A percentile compares a stretch with the other conserved stretches of the same genome.
Conservation (phyloP, 1,140 invertebrate species). For the Penaeus vannamei region DNA sequence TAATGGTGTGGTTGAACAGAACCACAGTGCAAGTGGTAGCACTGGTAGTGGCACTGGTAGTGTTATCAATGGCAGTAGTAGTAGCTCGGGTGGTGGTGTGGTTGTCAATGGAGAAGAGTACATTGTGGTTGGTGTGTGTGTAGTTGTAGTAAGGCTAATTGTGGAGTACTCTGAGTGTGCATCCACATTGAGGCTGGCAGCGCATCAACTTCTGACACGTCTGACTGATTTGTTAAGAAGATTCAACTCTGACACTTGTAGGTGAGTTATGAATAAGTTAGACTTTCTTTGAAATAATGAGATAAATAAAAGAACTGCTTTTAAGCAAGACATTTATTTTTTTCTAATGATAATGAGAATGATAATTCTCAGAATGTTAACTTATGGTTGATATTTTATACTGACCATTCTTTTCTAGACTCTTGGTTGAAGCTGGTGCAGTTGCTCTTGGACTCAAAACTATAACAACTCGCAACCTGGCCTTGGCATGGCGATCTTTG, state of each 20-base stretch:
- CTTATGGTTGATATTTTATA: too few species aligned
- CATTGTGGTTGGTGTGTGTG: conserved; percentile 81
- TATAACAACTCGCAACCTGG: conserved; percentile 95
- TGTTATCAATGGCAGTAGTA: not conserved
- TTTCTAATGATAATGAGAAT: too few species aligned
- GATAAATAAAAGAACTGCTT: too few species aligned
- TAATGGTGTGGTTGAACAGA: conserved; percentile 48
- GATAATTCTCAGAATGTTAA: too few species aligned
- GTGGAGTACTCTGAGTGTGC: conserved; percentile 67
- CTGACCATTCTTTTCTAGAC: conserved; percentile 58
- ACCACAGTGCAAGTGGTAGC: not conserved
- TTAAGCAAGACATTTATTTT: too few species aligned
- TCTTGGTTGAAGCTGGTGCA: conserved; percentile 67
- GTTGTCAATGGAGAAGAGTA: conserved; percentile 85
- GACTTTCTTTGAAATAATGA: not conserved
- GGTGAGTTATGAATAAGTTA: conserved; percentile 70
- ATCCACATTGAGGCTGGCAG: conserved; percentile 59
- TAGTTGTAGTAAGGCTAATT: conserved; percentile 65
- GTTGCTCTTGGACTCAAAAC: conserved; percentile 92
- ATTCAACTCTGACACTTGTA: conserved; percentile 67
- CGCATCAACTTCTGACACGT: conserved; percentile 61
- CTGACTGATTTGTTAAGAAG: conserved; percentile 64
- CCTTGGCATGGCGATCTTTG: conserved; percentile 88
- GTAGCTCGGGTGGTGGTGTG: conserved; percentile 71
- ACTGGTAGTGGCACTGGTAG: conserved; percentile 18